phyloP scores from a whole-genome alignment of 2,113 vertebrate species.

The Nibea coibor region DNA sequence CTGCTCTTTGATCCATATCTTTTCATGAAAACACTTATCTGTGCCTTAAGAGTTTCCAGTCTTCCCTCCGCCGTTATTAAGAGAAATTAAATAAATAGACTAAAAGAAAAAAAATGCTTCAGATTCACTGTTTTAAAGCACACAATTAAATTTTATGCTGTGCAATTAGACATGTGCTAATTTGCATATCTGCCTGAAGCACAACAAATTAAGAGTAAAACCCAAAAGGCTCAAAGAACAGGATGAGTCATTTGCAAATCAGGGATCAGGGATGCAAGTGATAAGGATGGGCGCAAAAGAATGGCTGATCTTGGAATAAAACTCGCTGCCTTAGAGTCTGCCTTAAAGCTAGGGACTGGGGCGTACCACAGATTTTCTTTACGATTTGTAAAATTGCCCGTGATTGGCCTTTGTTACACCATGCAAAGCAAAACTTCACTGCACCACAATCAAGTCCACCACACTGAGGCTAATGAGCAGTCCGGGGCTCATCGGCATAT shows the following conservation, averaged over 20 bases:
- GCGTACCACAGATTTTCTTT: constrained; percentile 9
- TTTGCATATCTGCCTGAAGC: constrained; percentile 53
- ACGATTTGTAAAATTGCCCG: constrained; percentile 13
- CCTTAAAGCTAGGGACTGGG: constrained; percentile 4
- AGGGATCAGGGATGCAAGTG: constrained; percentile 17
- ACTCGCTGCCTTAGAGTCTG: constrained; percentile 27
- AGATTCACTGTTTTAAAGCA: constrained; percentile 25
- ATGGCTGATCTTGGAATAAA: constrained; percentile 24
- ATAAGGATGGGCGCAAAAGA: constrained; percentile 33
- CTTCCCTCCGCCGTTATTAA: constrained; percentile 35
- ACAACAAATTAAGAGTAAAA: constrained; percentile 27
- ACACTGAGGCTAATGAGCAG: constrained; percentile 16
- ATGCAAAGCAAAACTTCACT: constrained; percentile 24
- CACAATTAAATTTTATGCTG: constrained; percentile 30
- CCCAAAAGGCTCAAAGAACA: constrained; percentile 30
- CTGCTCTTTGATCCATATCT: constrained; percentile 63
- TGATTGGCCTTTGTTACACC: constrained; percentile 35
- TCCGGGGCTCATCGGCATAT: constrained; percentile 33
- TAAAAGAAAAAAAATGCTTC: constrained; percentile 15
- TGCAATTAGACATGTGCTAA: constrained; percentile 47
- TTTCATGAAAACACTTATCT: constrained; percentile 55
- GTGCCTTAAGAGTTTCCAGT: constrained; percentile 48
- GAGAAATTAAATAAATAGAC: constrained; percentile 24
- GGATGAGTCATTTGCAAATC: constrained; percentile 52
- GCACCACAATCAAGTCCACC: constrained; percentile 24